phyloP scores from a whole-genome alignment of 2,888 invertebrate genomes.

The Xylocampa areola region DNA sequence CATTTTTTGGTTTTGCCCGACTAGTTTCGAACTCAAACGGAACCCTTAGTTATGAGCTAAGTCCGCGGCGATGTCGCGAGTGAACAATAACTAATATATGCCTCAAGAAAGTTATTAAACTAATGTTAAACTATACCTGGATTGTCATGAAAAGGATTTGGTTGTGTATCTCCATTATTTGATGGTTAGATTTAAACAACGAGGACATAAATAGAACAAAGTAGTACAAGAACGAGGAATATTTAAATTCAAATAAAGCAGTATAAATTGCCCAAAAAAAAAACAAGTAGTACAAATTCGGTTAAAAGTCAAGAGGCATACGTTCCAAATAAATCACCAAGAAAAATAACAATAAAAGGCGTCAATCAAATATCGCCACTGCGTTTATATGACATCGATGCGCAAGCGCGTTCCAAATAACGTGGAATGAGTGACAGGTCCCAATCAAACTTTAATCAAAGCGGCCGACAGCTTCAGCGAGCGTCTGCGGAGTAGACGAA shows the following conservation, averaged over 20 bases:
- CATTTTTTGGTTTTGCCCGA: too few species aligned
- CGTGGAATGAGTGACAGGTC: constrained; percentile 78
- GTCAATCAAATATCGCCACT: constrained; percentile 57
- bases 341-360: constrained; percentile 40
- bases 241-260: constrained; percentile 4
- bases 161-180: constrained; percentile 24
- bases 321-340: constrained; percentile 32
- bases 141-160: too few species aligned
- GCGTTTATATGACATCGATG: constrained; percentile 71
- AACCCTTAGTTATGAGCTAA: too few species aligned
- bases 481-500: constrained; percentile 77
- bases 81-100: too few species aligned
- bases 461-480: constrained; percentile 77
- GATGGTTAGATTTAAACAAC: constrained; percentile 25
- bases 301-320: constrained; percentile 21
- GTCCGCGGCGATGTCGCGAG: too few species aligned
- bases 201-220: too few species aligned
- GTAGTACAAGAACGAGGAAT: too few species aligned
- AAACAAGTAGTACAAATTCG: constrained; percentile 30
- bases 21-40: too few species aligned
- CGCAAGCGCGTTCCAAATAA: constrained; percentile 68
- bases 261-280: constrained; percentile 23
- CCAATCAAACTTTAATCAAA: constrained; percentile 88
- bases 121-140: too few species aligned
- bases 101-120: too few species aligned